Conservation (phyloP, 2,113 vertebrate species). For the Sterna hirundo region DNA sequence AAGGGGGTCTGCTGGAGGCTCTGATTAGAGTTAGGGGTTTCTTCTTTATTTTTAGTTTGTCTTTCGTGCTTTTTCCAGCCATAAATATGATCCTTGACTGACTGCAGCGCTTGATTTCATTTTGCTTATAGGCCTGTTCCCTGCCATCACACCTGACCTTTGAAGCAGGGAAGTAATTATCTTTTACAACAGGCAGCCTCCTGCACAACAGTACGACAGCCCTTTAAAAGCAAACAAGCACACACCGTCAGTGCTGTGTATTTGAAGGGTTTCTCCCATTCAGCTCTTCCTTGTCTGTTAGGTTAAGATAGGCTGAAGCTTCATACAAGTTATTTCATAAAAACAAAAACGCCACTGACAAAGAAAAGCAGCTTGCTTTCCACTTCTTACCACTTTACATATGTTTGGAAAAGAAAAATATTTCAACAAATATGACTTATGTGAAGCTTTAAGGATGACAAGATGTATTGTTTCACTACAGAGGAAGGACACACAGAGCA, state of each 20-base stretch:
- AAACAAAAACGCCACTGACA: neutral
- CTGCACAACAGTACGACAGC: neutral
- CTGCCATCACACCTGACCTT: neutral
- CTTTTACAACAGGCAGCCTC: neutral
- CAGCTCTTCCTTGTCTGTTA: neutral
- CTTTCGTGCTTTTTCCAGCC: neutral
- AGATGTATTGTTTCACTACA: neutral
- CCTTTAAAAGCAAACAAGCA: neutral
- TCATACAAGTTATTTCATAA: neutral
- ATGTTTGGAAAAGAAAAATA: neutral
- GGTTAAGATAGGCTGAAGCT: neutral
- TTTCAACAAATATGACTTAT: neutral
- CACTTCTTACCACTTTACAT: neutral
- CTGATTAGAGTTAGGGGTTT: neutral
- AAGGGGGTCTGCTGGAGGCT: neutral
- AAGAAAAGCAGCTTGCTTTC: neutral
- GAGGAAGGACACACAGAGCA: neutral
- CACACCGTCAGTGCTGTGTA: fast-evolving
- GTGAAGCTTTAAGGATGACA: neutral
- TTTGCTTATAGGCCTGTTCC: neutral
- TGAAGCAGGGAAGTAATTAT: slow-evolving; percentile 1
- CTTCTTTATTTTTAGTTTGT: neutral
- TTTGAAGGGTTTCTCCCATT: neutral
- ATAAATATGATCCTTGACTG: neutral
- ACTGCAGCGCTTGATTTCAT: neutral